Evolutionary conservation across 2,113 vertebrate genomes (phyloP), one percentile per base, ranked within the genome.

Genomic region (Tragulus kanchil): DNA sequence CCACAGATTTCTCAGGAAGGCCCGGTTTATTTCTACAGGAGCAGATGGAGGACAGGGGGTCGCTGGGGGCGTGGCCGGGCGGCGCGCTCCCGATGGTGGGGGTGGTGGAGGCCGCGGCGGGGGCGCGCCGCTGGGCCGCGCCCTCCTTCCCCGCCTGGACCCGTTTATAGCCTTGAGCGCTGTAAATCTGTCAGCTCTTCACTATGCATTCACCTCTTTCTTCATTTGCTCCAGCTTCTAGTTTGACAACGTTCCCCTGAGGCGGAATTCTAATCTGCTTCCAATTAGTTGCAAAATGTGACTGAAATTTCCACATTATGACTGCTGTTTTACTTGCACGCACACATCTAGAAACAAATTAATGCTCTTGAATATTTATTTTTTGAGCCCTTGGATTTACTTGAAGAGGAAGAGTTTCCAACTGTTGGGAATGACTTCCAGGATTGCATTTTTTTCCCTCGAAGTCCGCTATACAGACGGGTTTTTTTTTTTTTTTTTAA

Each of bases 201-300:
- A 75, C 96, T 91, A 98, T 96, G 98, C 98, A 98, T 98, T 99
- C 98, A 98, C 98, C 98, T 98, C 98, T 99, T 99, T 99, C 99
- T 99, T 98, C 98, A 98, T 99, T 99, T 98, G 98, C 98, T 98
- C 97, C 96, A 97, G 98, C 98, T 99, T 98, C 98, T 98, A 98
- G 98, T 99, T 99, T 99, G 99, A 99, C 99, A 99, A 98, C 98
- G 98, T 98, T 99, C 99, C 99, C 99, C 98, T 96, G 99, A 99
- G 99, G 99, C 98, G 95, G 98, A 98, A 98, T 98, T 99, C 98
- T 99, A 99, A 99, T 99, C 99, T 99, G 99, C 98, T 99, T 99
- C 98, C 99, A 99, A 99, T 99, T 99, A 99, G 99, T 98, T 99
- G 98, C 98, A 98, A 99, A 99, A 99, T 99, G 98, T 99, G 98